Evolutionary conservation across 2,113 vertebrate genomes (phyloP).

Genomic region (Ceratotherium simum): DNA sequence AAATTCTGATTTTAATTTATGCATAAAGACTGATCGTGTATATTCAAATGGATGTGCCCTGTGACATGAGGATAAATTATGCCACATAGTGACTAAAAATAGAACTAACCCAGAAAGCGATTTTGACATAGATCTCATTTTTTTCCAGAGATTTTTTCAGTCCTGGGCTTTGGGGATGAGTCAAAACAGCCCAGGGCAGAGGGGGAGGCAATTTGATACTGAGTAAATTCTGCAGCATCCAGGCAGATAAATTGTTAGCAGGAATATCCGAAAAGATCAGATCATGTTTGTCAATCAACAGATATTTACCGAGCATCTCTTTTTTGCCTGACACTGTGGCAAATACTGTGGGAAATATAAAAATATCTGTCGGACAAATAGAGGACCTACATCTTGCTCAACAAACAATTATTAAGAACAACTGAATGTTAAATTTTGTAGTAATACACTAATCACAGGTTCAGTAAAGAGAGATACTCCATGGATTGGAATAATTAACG

Average conservation of each 20-base stretch:
- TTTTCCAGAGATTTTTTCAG: not conserved
- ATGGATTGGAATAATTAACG: not conserved
- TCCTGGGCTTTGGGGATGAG: not conserved
- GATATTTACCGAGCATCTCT: not conserved
- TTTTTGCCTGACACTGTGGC: not conserved
- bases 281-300: not conserved
- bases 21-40: not conserved
- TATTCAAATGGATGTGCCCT: not conserved
- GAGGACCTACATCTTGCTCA: not conserved
- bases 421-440: not conserved
- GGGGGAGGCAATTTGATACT: not conserved
- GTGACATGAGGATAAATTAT: constrained; percentile 25
- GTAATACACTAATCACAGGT: not conserved
- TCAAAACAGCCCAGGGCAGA: not conserved
- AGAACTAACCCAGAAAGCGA: constrained; percentile 30
- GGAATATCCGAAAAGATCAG: not conserved
- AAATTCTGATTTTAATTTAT: constrained; percentile 25
- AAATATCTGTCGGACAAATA: not conserved
- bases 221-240: not conserved
- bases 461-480: not conserved
- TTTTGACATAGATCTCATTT: constrained; percentile 45
- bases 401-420: constrained; percentile 33
- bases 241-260: not conserved
- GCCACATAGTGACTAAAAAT: constrained; percentile 23
- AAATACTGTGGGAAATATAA: constrained; percentile 7